Evolutionary conservation across 1,140 invertebrate genomes (phyloP).

Genomic region (Calycopis cecrops): DNA sequence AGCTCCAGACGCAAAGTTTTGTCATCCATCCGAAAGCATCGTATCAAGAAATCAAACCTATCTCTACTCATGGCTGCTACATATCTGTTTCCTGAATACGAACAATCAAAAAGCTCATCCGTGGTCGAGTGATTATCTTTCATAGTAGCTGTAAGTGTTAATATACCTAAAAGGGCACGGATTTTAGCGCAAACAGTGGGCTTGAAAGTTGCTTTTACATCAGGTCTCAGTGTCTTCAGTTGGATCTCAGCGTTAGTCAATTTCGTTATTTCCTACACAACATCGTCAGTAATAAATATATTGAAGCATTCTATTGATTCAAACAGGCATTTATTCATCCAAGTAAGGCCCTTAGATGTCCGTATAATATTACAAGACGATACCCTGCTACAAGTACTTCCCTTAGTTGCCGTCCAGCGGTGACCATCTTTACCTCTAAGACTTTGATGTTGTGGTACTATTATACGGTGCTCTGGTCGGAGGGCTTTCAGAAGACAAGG

Average conservation of each 20-base stretch:
- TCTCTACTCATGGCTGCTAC: not conserved
- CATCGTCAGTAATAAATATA: not conserved
- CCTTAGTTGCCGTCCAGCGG: too few relatives aligned
- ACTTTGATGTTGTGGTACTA: too few relatives aligned
- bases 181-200: slow-evolving; percentile 6
- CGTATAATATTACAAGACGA: too few relatives aligned
- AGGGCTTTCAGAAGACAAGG: too few relatives aligned
- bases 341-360: too few relatives aligned
- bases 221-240: not conserved
- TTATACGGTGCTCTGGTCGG: too few relatives aligned
- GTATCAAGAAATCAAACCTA: not conserved
- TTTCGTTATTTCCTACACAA: not conserved
- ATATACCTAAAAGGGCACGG: slow-evolving; percentile 16
- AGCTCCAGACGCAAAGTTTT: not conserved
- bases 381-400: too few relatives aligned
- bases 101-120: slow-evolving; percentile 19
- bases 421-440: too few relatives aligned
- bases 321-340: too few relatives aligned
- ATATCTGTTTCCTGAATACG: slow-evolving; percentile 5
- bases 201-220: not conserved
- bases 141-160: slow-evolving; percentile 22
- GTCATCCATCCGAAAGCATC: not conserved
- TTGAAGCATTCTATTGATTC: too few relatives aligned
- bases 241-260: not conserved
- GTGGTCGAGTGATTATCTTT: slow-evolving; percentile 25